Evolutionary conservation across 2,113 vertebrate species (phyloP), one percentile per base, ranked within the genome.

Genomic region (Anhinga anhinga): DNA sequence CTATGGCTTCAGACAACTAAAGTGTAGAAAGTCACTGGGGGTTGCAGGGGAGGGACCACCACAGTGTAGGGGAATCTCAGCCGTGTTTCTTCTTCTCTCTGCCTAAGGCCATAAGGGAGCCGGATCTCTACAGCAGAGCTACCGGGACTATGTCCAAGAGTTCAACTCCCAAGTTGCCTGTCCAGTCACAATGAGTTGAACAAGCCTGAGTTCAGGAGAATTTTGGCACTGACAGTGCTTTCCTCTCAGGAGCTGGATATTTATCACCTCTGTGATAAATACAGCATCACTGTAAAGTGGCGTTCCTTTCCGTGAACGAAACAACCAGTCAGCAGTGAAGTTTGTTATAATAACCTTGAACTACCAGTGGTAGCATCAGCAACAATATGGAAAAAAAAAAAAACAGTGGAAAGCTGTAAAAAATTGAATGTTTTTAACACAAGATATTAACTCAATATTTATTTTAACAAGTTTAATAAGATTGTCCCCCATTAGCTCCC

Each of bases 391-490:
- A 1, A 8, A 9, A 23, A 14, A 27, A 45, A 42, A 40, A 52
- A 26, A 34, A 12, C 14, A 65, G 21, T 66, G 17, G 29, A 89
- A 96, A 82, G 10, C 21, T 91, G 52, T 36, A 21, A 87, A 79
- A 89, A 92, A 67, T 36, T 0, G 30, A 74, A 52, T 5, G 1
- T 15, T 72, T 94, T 86, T 87, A 85, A 65, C 13, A 45, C 5
- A 5, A 77, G 3, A 23, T 74, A 86, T 66, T 84, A 90, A 74
- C 58, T 47, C 29, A 90, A 50, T 86, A 94, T 78, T 88, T 94
- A 58, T 90, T 90, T 94, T 88, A 83, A 71, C 38, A 90, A 70
- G 38, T 88, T 74, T 83, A 81, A 90, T 59, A 84, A 52, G n/a
- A 74, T 88, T 86, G 50, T 88, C 16, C 7, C 7, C 11, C 17